phyloP scores from a whole-genome alignment of 1,140 invertebrate species.

The Meloidogyne floridensis region DNA sequence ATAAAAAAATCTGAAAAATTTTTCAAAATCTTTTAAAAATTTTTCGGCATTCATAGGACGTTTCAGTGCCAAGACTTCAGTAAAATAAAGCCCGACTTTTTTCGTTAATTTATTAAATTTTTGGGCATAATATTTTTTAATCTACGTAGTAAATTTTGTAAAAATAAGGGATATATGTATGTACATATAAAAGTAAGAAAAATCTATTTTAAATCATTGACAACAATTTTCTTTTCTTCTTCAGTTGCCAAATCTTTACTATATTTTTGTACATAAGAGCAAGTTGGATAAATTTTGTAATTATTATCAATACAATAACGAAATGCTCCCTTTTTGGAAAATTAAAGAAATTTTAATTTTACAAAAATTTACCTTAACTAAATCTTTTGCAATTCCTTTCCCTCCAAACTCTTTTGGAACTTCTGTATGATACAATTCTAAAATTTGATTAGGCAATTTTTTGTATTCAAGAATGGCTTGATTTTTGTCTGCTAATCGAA shows the following conservation, averaged over 20 bases:
- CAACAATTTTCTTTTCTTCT: slow-evolving; percentile 37
- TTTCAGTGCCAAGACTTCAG: too few relatives aligned
- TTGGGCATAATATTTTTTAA: too few relatives aligned
- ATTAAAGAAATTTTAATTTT: slow-evolving; percentile 25
- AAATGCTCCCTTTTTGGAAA: slow-evolving; percentile 32
- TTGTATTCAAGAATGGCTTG: slow-evolving; percentile 40
- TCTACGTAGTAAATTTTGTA: too few relatives aligned
- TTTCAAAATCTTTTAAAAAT: too few relatives aligned
- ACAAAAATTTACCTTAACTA: slow-evolving; percentile 36
- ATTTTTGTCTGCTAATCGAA: slow-evolving; percentile 40
- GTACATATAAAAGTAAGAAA: too few relatives aligned
- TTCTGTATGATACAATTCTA: slow-evolving; percentile 43
- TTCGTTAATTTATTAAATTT: too few relatives aligned
- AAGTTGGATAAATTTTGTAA: slow-evolving; percentile 28
- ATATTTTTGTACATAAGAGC: slow-evolving; percentile 39
- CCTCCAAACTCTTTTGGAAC: slow-evolving; percentile 37
- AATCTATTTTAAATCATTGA: slow-evolving; percentile 1
- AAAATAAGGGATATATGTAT: too few relatives aligned
- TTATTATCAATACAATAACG: slow-evolving; percentile 42
- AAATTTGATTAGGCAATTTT: slow-evolving; percentile 34
- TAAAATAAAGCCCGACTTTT: too few relatives aligned
- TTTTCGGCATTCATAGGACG: too few relatives aligned
- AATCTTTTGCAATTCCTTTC: slow-evolving; percentile 37
- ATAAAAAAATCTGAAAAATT: not conserved
- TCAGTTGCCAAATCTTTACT: slow-evolving; percentile 31